phyloP scores from a whole-genome alignment of 2,888 invertebrate genomes.

The Pandemis cinnamomeana region DNA sequence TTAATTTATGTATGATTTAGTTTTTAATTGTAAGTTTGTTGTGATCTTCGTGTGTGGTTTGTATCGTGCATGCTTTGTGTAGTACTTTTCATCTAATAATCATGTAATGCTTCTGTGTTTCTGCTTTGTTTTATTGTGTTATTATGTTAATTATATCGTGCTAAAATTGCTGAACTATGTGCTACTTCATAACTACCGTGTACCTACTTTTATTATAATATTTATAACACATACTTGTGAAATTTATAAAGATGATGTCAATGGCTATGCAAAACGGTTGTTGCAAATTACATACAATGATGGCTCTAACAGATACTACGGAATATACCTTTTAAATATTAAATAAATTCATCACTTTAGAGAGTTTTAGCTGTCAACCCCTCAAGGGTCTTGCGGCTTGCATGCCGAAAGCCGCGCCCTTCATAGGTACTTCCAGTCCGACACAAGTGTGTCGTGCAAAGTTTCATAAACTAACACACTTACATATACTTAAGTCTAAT shows the following conservation, averaged over 20 bases:
- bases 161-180: neutral
- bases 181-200: neutral
- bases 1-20: constrained; percentile 19
- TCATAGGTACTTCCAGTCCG: constrained; percentile 14
- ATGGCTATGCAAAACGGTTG: neutral
- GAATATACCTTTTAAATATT: neutral
- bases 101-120: neutral
- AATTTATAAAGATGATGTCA: neutral
- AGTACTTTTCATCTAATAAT: constrained; percentile 7
- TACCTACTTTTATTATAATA: neutral
- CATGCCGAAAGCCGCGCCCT: constrained; percentile 14
- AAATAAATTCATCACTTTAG: neutral
- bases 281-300: neutral
- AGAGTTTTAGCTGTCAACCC: constrained; percentile 8
- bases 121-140: neutral
- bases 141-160: neutral
- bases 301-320: neutral
- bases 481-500: neutral
- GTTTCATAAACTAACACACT: constrained; percentile 10
- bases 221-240: neutral
- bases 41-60: constrained; percentile 23
- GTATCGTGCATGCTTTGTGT: constrained; percentile 31
- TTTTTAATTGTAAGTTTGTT: constrained; percentile 20
- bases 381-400: constrained; percentile 13
- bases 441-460: constrained; percentile 28